Conservation (phyloP, 2,888 invertebrate genomes). For the Plebejus argus region DNA sequence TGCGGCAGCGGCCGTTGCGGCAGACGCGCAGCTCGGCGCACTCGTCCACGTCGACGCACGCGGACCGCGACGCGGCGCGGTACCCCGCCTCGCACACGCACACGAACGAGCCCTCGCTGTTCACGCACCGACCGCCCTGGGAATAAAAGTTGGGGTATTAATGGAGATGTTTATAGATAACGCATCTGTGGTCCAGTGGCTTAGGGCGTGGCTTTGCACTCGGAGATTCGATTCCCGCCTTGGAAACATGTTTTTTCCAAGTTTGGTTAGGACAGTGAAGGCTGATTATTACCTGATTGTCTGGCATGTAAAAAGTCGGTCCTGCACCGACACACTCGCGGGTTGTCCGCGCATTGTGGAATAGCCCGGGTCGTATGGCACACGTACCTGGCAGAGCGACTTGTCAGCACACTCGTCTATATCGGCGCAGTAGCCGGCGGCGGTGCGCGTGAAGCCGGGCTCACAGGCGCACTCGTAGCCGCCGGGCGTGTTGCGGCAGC, state of each 20-base stretch:
- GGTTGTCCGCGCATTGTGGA: too few species aligned
- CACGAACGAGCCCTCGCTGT: slow-evolving; percentile 90
- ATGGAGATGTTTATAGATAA: too few species aligned
- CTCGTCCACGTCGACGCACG: slow-evolving; percentile 79
- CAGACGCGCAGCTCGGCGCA: slow-evolving; percentile 88
- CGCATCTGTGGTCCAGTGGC: too few species aligned
- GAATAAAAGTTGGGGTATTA: too few species aligned
- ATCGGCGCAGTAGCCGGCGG: slow-evolving; percentile 70
- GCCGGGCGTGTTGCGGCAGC: slow-evolving; percentile 90
- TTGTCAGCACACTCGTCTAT: slow-evolving; percentile 69
- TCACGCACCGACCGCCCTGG: slow-evolving; percentile 89
- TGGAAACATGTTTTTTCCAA: too few species aligned
- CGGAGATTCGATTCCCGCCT: too few species aligned
- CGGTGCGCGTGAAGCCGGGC: slow-evolving; percentile 84
- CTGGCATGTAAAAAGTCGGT: too few species aligned
- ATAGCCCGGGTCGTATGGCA: background rate
- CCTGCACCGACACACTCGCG: too few species aligned
- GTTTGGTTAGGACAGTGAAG: too few species aligned
- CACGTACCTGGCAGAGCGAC: slow-evolving; percentile 58
- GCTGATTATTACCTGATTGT: too few species aligned
- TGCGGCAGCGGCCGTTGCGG: slow-evolving; percentile 89
- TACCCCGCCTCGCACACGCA: slow-evolving; percentile 92
- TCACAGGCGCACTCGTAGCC: slow-evolving; percentile 89
- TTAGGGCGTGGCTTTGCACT: too few species aligned
- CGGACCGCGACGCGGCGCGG: slow-evolving; percentile 77